Conservation (phyloP, 2,888 invertebrate species). For the Stenchaetothrips biformis region DNA sequence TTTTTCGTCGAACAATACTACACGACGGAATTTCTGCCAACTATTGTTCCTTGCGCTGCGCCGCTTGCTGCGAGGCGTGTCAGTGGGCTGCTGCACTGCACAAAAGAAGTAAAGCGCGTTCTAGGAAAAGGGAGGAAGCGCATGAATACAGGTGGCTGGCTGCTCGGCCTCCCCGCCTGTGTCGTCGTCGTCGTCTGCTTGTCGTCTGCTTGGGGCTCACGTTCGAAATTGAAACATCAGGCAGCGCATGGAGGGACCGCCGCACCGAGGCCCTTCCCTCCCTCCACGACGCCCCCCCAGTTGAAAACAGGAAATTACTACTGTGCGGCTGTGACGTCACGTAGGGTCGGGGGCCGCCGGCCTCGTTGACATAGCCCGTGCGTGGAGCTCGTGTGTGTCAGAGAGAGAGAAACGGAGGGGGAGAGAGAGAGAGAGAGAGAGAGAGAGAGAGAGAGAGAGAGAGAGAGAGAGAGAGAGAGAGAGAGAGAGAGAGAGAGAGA, state of each 20-base stretch:
- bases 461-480: not conserved
- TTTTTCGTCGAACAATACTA: conserved; percentile 21
- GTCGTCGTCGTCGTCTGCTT: not conserved
- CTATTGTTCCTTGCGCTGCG: not conserved
- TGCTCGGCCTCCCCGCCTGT: not conserved
- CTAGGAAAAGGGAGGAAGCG: not conserved
- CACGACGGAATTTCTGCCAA: conserved; percentile 8
- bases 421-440: not conserved
- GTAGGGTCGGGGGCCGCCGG: not conserved
- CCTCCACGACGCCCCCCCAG: not conserved
- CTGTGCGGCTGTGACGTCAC: conserved; percentile 14
- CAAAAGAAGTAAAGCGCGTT: too few species aligned
- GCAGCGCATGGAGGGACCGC: not conserved
- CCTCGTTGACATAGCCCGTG: not conserved
- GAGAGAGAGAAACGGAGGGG: too few species aligned
- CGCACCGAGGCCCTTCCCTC: not conserved
- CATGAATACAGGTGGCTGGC: not conserved
- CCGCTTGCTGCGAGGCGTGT: not conserved
- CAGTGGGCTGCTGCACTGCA: too few species aligned
- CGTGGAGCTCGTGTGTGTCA: not conserved
- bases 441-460: not conserved
- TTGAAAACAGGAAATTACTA: conserved; percentile 21
- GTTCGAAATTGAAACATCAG: conserved; percentile 25
- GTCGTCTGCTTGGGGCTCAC: not conserved
- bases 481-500: too few species aligned